Evolutionary conservation across 2,888 invertebrate genomes (phyloP).

Genomic region (Hyalella azteca): DNA sequence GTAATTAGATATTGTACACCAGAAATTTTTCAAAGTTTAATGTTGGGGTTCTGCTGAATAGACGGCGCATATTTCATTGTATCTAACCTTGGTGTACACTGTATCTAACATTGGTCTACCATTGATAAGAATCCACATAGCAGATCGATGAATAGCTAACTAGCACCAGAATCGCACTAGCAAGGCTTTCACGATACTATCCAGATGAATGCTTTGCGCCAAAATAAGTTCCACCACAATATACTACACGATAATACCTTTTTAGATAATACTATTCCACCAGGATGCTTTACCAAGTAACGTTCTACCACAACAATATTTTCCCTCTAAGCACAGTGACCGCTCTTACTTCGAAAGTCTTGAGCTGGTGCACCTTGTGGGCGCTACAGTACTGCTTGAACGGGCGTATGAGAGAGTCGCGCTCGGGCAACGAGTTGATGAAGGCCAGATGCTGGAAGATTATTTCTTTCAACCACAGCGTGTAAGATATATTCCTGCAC

Average conservation of each 20-base stretch:
- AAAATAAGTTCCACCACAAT: neutral
- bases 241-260: neutral
- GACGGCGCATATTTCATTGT: no score
- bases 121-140: no score
- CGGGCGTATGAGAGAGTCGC: neutral
- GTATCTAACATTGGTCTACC: no score
- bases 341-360: constrained; percentile 62
- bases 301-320: neutral
- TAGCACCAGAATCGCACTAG: no score
- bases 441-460: constrained; percentile 20
- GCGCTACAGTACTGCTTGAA: constrained; percentile 9
- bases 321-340: neutral
- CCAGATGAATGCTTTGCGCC: neutral
- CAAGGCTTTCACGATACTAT: neutral
- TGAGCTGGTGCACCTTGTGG: constrained; percentile 60
- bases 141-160: no score
- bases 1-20: no score
- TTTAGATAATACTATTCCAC: neutral
- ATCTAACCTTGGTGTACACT: no score
- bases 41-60: no score
- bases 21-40: neutral
- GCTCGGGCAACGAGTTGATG: constrained; percentile 27
- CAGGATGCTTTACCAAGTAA: neutral
- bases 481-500: constrained; percentile 13
- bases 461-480: constrained; percentile 27